Evolutionary conservation across 2,113 vertebrate genomes (phyloP), one percentile per base, ranked within the genome.

Genomic region (Myrmophylax atrothorax): DNA sequence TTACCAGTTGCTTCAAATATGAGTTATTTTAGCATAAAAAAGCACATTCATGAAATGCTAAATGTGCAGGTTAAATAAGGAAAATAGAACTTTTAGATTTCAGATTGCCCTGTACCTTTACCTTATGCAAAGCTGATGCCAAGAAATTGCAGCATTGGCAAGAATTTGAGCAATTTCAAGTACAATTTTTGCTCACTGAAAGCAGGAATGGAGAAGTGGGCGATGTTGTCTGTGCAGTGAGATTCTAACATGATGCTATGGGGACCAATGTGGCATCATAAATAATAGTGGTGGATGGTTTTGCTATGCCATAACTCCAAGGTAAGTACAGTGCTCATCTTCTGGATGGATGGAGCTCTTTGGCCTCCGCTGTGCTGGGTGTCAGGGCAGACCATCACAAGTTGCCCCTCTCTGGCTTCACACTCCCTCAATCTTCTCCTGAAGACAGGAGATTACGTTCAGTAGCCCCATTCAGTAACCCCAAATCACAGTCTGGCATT

Each of bases 291-390:
- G 28, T 72, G 60, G n/a, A n/a, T 88, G 60, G 53, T 49, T 92
- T 93, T n/a, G 44, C 22, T 68, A n/a, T 55, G 75, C 20, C 29
- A 3, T 6, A 46, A 10, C 49, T 73, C 59, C 75, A 44, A 37
- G 53, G 18, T 37, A 66, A 96, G 18, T 33, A 67, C 0, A 0
- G 31, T 2, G 2, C 26, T 52, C 3, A 3, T 33, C 18, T 62
- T 76, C 63, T 77, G 68, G 63, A 40, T 68, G 66, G 38, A 47
- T 78, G 84, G 52, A 91, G 35, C 28, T 86, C 82, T 94, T 88
- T 44, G 60, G 28, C 73, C 53, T 78, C 7, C 2, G 19, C 56
- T 12, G 2, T 12, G 66, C 44, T 44, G 19, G 35, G 77, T 76
- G 52, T 84, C 72, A 64, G 87, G 52, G 47, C 69, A 90, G 84